Base-by-base conservation (phyloP, 2,888 invertebrate genomes). In the Pachycephus smyrnensis region DNA sequence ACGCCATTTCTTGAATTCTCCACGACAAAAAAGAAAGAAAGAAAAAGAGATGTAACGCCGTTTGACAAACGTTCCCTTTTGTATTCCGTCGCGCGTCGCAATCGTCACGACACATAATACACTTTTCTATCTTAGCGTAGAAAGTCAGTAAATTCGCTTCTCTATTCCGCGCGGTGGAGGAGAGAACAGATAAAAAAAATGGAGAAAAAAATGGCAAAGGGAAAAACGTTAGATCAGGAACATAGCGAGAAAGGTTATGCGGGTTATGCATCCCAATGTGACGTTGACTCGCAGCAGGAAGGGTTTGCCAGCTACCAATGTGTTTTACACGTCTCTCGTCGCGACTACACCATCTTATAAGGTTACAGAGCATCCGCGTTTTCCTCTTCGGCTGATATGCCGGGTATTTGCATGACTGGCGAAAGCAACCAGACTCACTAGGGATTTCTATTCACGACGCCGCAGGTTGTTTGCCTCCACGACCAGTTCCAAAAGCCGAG, bases 331-430 rank as follows among this genome's bases (percentile, higher is more conserved):
- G 74, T 74, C 30, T 74, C 31, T 71, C 71, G 11, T 71, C 71
- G 31, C 31, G 74, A 74, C 74, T 36, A 15, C 33, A 36, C 36
- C 74, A 36, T 36, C 74, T 74, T 74, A 74, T n/a, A 74, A 32
- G 33, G 74, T 36, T 74, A 74, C 74, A n/a, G 69, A 69, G 69
- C 77, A 69, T 68, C 36, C 73, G 76, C 77, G 76, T 82, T 81
- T 76, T 80, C 33, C 71, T 71, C 71, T 32, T 30, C 32, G 71
- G 71, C 23, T 33, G 71, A 33, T 71, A 71, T 23, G 12, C 71
- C 32, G 75, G 74, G 78, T 83, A 84, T 85, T 86, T 86, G 84
- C 85, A 84, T 84, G 84, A 82, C 83, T 85, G 81, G 82, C 83
- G 77, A 82, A 83, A 86, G 84, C 83, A 82, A 81, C 76, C 76